phyloP scores from a whole-genome alignment of 2,888 invertebrate genomes.

The Parnassius mnemosyne region DNA sequence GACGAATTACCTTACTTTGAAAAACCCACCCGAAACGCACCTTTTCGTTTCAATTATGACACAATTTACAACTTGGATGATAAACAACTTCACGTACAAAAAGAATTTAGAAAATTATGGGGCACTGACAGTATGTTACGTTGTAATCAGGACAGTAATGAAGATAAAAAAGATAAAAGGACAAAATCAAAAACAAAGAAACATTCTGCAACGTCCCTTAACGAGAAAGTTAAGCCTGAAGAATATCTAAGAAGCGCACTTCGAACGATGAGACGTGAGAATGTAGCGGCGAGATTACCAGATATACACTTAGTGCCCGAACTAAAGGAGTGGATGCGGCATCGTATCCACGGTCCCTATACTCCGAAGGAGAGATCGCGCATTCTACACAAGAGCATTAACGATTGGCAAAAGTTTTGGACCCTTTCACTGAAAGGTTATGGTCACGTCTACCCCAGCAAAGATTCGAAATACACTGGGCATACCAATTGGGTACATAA shows the following conservation, averaged over 20 bases:
- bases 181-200: conserved; percentile 40
- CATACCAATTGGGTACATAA: conserved; percentile 58
- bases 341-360: conserved; percentile 55
- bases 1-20: conserved; percentile 61
- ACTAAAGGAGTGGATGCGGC: conserved; percentile 68
- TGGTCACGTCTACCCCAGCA: conserved; percentile 49
- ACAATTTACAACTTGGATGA: conserved; percentile 61
- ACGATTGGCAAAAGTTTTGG: conserved; percentile 52
- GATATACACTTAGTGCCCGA: conserved; percentile 64
- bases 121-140: conserved; percentile 61
- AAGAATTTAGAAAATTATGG: conserved; percentile 62
- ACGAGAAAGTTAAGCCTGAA: conserved; percentile 48
- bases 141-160: conserved; percentile 36
- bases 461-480: conserved; percentile 42
- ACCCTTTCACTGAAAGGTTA: conserved; percentile 42
- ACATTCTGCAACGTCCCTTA: conserved; percentile 51
- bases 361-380: conserved; percentile 39
- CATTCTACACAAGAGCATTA: conserved; percentile 45
- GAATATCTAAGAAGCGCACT: conserved; percentile 66
- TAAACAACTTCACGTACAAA: conserved; percentile 51
- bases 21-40: conserved; percentile 49
- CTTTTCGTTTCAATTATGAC: conserved; percentile 55
- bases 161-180: conserved; percentile 42
- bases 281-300: conserved; percentile 63
- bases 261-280: conserved; percentile 48